Conservation (phyloP, 2,797 vertebrate species). For the Artibeus lituratus region DNA sequence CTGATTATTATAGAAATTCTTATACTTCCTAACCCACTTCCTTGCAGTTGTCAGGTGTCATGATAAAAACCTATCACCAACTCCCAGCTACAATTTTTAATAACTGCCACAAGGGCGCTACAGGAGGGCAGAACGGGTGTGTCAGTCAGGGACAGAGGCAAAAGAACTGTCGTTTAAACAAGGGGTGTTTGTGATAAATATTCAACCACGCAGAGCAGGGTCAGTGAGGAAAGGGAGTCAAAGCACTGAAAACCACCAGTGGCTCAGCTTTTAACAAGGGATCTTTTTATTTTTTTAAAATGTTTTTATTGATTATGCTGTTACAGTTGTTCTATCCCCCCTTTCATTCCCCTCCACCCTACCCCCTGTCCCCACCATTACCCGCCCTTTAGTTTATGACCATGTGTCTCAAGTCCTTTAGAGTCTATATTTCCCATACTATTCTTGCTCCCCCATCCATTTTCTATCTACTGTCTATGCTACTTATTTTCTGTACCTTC, state of each 20-base stretch:
- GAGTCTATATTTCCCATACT: too few species aligned
- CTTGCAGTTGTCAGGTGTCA: not conserved
- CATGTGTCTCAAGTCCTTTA: too few species aligned
- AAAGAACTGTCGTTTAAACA: not conserved
- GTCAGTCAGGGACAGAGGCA: not conserved
- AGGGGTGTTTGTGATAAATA: not conserved
- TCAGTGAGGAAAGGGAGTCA: not conserved
- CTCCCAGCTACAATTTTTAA: not conserved
- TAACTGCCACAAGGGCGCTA: not conserved
- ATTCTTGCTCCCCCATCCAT: too few species aligned
- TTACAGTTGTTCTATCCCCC: too few species aligned
- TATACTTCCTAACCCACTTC: not conserved
- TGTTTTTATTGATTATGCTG: too few species aligned
- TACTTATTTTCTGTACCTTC: too few species aligned
- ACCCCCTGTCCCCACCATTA: too few species aligned
- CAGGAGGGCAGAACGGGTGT: fast-evolving
- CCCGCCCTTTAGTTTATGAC: too few species aligned
- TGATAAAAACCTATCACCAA: not conserved
- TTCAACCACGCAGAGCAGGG: not conserved
- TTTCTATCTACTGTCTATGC: too few species aligned
- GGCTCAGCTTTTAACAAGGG: not conserved
- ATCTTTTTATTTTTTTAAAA: not conserved
- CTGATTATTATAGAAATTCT: too few species aligned
- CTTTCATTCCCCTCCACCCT: too few species aligned
- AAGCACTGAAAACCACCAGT: not conserved